These are phyloP conservation scores for Nothobranchius furzeri DNA, from an alignment of 2,113 vertebrate species.

Conservation along the genomic window DNA sequence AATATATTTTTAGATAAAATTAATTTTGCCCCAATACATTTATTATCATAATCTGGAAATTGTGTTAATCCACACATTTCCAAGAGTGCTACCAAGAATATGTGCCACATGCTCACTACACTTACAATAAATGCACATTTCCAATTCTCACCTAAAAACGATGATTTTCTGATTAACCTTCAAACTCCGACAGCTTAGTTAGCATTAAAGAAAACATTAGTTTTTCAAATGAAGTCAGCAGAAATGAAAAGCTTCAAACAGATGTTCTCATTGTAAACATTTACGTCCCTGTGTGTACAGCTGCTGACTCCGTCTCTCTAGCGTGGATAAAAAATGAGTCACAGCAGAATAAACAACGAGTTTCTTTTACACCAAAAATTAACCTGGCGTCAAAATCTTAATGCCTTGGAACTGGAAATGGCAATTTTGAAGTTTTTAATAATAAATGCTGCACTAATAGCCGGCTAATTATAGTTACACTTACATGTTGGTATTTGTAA, in stretches of 20 bases:
- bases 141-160: too few species aligned
- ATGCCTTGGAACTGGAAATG: background rate
- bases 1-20: background rate
- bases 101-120: background rate
- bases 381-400: background rate
- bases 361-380: background rate
- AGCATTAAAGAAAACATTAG: background rate
- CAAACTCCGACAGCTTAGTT: background rate
- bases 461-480: background rate
- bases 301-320: background rate
- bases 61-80: background rate
- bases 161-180: background rate
- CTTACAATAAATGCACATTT: background rate
- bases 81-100: background rate
- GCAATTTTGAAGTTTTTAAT: background rate
- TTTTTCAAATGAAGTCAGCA: background rate
- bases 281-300: background rate
- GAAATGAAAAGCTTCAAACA: background rate
- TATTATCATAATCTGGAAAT: background rate
- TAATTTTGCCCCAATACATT: background rate
- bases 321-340: background rate
- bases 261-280: background rate
- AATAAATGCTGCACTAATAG: background rate
- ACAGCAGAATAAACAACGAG: background rate
- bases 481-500: conserved; percentile 2